Evolutionary conservation across 2,113 vertebrate species (phyloP).

Genomic region (Octodon degus): DNA sequence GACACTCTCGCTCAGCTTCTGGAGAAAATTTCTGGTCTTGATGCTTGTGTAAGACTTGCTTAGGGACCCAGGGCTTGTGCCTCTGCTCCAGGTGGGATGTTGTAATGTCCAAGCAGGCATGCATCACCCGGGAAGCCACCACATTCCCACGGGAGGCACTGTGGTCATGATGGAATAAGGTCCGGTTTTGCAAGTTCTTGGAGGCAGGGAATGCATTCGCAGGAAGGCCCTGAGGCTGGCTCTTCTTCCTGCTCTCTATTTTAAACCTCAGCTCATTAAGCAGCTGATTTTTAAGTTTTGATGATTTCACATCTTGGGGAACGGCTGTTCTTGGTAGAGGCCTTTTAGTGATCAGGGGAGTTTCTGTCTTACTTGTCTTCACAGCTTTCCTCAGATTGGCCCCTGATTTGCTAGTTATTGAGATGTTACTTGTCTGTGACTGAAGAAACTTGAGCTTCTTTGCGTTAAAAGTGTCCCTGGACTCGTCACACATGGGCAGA

Average conservation of each 20-base stretch:
- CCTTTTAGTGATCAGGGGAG: background rate
- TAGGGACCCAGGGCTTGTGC: background rate
- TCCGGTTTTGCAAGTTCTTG: too few relatives aligned
- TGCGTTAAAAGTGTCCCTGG: background rate
- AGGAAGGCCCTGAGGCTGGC: too few relatives aligned
- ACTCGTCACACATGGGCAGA: background rate
- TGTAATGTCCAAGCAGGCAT: background rate
- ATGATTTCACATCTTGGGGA: background rate
- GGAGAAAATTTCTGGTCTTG: background rate
- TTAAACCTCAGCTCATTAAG: background rate
- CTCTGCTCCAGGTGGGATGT: background rate
- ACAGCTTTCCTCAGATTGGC: background rate
- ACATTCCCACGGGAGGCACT: background rate
- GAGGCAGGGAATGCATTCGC: background rate
- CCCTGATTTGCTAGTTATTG: background rate
- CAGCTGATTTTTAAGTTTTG: background rate
- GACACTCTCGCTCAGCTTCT: background rate
- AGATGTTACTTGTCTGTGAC: background rate
- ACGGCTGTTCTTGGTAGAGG: background rate
- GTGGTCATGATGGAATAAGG: background rate
- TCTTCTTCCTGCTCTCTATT: background rate
- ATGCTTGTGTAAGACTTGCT: background rate
- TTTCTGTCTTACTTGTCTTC: background rate
- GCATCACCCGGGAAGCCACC: background rate
- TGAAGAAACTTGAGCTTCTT: background rate